Evolutionary conservation across 2,888 invertebrate species (phyloP), one percentile per base, ranked within the genome.

Genomic region (Panorpa germanica): DNA sequence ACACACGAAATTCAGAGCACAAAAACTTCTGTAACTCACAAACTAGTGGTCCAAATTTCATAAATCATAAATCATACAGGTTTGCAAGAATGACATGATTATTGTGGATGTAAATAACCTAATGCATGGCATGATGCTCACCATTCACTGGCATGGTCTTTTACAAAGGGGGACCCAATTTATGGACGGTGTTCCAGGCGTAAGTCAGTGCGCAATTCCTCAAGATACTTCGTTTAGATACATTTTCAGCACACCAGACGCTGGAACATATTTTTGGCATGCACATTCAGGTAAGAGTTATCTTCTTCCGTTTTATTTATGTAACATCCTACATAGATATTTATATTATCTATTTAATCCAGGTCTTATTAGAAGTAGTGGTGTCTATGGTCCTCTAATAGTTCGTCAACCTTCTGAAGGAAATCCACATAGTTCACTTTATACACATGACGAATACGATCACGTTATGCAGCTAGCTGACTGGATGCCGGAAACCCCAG

Each of bases 141-240:
- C 76, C 1, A 67, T 90, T 14, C 90, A 88, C 46, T 88, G 86
- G 85, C 88, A 88, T 44, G 88, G 88, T 0, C 70, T 76, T 41
- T 78, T 80, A 44, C 78, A 81, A 53, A 50, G 54, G 13, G 63
- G 63, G 2, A 71, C 72, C 0, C 81, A 80, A 0, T 78, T 70
- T 46, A 82, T 81, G 80, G 83, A 83, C 38, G 83, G 83, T 1
- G 81, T 82, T 1, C 80, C 83, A 0, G 71, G 67, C 38, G 64
- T 83, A 5, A 80, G 81, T 0, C 83, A 85, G 51, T 83, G 83
- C 40, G 81, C 83, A 1, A 76, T 85, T 37, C 50, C 57, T 7
- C 74, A 77, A 2, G 68, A 70, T 25, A 63, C 66, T 2, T 68
- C 68, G 0, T 81, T 52, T 32, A 45, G 73, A 34, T 81, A 81